phyloP scores from a whole-genome alignment of 1,140 invertebrate species.

The Vanessa tameamea region DNA sequence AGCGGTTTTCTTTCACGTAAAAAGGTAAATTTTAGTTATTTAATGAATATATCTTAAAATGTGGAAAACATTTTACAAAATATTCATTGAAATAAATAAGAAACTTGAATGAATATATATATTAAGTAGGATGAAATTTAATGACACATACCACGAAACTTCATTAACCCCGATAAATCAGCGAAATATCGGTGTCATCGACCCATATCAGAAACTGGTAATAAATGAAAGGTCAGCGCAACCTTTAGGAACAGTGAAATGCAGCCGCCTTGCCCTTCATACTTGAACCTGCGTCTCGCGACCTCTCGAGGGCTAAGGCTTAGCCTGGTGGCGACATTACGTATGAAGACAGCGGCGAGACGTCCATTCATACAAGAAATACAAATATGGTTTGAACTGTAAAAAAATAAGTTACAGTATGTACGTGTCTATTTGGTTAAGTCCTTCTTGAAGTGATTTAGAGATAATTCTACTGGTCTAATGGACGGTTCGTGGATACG shows the following conservation, averaged over 20 bases:
- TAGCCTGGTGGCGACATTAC: constrained; percentile 6
- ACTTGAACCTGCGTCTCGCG: constrained; percentile 55
- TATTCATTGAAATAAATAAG: too few relatives aligned
- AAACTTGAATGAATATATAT: background rate
- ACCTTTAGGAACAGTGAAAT: constrained; percentile 39
- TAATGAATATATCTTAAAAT: too few relatives aligned
- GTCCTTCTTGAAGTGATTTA: too few relatives aligned
- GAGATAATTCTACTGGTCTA: too few relatives aligned
- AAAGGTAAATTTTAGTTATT: too few relatives aligned
- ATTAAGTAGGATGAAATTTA: background rate
- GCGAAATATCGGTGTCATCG: constrained; percentile 27
- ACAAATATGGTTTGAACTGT: too few relatives aligned
- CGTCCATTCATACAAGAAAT: too few relatives aligned
- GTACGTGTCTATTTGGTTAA: too few relatives aligned
- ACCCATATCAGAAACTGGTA: constrained; percentile 29
- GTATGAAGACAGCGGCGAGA: too few relatives aligned
- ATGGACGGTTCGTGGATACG: too few relatives aligned
- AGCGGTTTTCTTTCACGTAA: background rate
- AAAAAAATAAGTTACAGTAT: too few relatives aligned
- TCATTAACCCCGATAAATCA: constrained; percentile 13
- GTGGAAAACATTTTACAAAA: too few relatives aligned
- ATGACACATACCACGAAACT: background rate
- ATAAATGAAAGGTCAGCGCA: constrained; percentile 41
- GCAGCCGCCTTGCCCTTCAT: constrained; percentile 53
- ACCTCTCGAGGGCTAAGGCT: constrained; percentile 18